Percentiles rank a stretch among this genome's conserved stretches.
These are phyloP conservation scores for Calliopsis andreniformis DNA, from an alignment of 1,140 invertebrate genomes.

Conservation along the genomic window DNA sequence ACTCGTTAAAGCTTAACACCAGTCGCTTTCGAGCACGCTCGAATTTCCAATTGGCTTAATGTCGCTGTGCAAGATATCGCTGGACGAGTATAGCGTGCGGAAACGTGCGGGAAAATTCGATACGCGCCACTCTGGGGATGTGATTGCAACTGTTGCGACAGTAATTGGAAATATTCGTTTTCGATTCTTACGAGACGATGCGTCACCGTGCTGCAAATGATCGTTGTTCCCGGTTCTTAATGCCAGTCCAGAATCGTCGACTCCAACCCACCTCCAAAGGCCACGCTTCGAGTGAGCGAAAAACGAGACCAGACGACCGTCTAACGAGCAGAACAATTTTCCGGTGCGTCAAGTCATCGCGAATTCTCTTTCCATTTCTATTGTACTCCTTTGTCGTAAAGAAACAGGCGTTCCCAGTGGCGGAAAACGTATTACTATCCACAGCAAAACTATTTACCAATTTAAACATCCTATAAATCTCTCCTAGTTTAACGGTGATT, in stretches of 20 bases:
- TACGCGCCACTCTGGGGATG: neutral
- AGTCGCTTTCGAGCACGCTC: constrained; percentile 8
- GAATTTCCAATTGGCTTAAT: constrained; percentile 32
- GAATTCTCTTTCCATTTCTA: too few relatives aligned
- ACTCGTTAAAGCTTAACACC: constrained; percentile 31
- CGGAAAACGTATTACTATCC: constrained; percentile 51
- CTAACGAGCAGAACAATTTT: constrained; percentile 25
- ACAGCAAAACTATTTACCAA: constrained; percentile 63
- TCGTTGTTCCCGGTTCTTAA: too few relatives aligned
- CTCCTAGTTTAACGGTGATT: constrained; percentile 57
- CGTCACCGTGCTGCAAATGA: too few relatives aligned
- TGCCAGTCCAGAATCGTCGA: too few relatives aligned
- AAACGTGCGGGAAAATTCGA: neutral
- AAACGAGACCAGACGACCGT: neutral
- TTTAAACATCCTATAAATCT: constrained; percentile 63
- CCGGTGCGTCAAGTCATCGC: neutral
- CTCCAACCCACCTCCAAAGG: too few relatives aligned
- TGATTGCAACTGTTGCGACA: neutral
- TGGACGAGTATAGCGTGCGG: neutral
- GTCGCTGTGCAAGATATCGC: neutral
- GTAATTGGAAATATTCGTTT: constrained; percentile 20
- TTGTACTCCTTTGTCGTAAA: neutral
- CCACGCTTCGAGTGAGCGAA: too few relatives aligned
- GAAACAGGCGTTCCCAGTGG: constrained; percentile 27
- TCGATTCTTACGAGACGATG: neutral